Percentiles rank a stretch among this genome's conserved stretches.
Conservation (phyloP, 2,888 invertebrate species). For the Odontothrips loti region DNA sequence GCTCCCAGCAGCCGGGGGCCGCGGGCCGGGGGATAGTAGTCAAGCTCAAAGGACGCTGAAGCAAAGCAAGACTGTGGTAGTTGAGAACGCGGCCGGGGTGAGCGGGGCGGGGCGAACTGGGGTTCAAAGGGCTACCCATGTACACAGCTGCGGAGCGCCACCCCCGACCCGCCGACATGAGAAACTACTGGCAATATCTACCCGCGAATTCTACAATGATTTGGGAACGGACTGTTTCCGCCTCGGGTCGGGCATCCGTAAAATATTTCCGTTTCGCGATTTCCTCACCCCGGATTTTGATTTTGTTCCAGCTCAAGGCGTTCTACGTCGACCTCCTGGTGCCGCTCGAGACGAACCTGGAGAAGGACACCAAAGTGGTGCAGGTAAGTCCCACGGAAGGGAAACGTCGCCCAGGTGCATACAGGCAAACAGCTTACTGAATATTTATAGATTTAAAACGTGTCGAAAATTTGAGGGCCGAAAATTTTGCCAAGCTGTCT, state of each 20-base stretch:
- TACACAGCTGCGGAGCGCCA: background rate
- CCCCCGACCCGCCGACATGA: background rate
- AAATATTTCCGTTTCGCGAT: too few relatives aligned
- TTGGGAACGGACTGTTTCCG: too few relatives aligned
- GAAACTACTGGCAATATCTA: too few relatives aligned
- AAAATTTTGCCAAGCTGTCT: too few relatives aligned
- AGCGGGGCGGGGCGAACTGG: background rate
- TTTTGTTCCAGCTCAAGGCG: conserved; percentile 73
- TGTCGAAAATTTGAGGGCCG: too few relatives aligned
- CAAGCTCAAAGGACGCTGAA: background rate
- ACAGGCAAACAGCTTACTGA: too few relatives aligned
- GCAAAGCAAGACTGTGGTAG: too few relatives aligned
- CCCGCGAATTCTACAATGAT: too few relatives aligned
- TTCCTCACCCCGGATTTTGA: too few relatives aligned
- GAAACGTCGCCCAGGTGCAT: too few relatives aligned
- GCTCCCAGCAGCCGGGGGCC: background rate
- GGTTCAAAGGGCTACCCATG: background rate
- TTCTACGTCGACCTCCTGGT: conserved; percentile 91
- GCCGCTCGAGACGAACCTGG: conserved; percentile 87
- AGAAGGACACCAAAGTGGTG: conserved; percentile 90
- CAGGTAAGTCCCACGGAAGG: conserved; percentile 60
- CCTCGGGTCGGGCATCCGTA: too few relatives aligned
- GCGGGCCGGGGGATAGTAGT: background rate
- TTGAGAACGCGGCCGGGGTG: background rate
- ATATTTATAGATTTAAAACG: too few relatives aligned